phyloP scores from a whole-genome alignment of 2,797 vertebrate species.

The Holocentrus rufus region DNA sequence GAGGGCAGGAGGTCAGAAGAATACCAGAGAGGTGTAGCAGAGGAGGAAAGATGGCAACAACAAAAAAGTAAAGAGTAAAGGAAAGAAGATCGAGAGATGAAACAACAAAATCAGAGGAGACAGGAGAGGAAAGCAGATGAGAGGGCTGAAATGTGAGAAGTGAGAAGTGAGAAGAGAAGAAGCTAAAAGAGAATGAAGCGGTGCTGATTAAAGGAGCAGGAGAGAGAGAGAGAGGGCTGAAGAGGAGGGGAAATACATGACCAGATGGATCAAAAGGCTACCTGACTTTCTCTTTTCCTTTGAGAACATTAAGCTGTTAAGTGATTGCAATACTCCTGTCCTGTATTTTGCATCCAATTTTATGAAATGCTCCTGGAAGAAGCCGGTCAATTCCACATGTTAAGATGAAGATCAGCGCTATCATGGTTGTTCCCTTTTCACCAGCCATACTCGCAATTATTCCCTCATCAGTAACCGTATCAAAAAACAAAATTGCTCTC shows the following conservation, averaged over 20 bases:
- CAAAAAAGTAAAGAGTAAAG: not conserved
- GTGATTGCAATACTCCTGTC: not conserved
- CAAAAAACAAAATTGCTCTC: slow-evolving; percentile 17
- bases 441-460: not conserved
- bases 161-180: slow-evolving; percentile 1
- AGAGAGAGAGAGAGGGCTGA: not conserved
- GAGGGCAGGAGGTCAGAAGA: not conserved
- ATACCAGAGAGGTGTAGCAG: not conserved
- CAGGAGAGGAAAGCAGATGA: not conserved
- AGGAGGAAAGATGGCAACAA: not conserved
- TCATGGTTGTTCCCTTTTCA: not conserved
- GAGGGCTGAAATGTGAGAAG: not conserved
- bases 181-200: slow-evolving; percentile 25
- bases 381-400: not conserved
- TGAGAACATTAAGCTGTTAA: slow-evolving; percentile 7
- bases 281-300: slow-evolving; percentile 25
- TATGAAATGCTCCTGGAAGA: not conserved
- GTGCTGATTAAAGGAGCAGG: slow-evolving; percentile 19
- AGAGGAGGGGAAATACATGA: slow-evolving; percentile 23
- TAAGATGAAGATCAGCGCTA: slow-evolving; percentile 24
- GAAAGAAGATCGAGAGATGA: not conserved
- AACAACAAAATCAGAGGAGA: not conserved
- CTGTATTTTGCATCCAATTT: not conserved
- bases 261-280: slow-evolving; percentile 30
- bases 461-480: slow-evolving; percentile 26